phyloP scores from a whole-genome alignment of 2,888 invertebrate genomes.

The Macrosoma leucophasiata region DNA sequence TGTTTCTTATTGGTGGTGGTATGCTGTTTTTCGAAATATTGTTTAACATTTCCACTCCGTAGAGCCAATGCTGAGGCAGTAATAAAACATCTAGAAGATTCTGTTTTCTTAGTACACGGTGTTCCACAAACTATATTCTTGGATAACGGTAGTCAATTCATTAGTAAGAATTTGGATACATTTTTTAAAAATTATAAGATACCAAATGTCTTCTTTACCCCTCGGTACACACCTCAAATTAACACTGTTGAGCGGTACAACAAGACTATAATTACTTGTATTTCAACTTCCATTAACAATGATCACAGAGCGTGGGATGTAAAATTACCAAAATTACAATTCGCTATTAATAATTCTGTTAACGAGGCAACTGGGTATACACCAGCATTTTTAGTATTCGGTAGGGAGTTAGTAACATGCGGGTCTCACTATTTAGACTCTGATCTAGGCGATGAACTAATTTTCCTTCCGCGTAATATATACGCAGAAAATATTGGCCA shows the following conservation, averaged over 20 bases:
- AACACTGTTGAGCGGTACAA: constrained; percentile 13
- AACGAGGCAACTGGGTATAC: constrained; percentile 17
- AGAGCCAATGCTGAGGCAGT: constrained; percentile 11
- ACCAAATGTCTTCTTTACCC: constrained; percentile 11
- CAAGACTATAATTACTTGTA: constrained; percentile 13
- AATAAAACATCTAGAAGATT: constrained; percentile 17
- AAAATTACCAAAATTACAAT: not conserved
- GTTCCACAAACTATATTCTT: constrained; percentile 24
- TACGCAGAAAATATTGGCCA: constrained; percentile 21
- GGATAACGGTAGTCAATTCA: constrained; percentile 29
- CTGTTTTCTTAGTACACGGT: constrained; percentile 28
- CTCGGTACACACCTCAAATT: constrained; percentile 12
- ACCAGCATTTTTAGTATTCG: constrained; percentile 21
- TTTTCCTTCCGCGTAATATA: constrained; percentile 19
- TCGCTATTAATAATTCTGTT: not conserved
- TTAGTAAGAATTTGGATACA: too few species aligned
- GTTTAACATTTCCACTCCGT: constrained; percentile 13
- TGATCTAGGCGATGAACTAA: constrained; percentile 1
- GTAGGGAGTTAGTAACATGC: constrained; percentile 17
- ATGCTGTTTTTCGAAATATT: constrained; percentile 24
- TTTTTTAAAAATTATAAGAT: constrained; percentile 10
- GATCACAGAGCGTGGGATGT: not conserved
- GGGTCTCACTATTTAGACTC: constrained; percentile 18
- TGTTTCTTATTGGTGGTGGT: constrained; percentile 18
- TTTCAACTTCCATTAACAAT: not conserved